These are phyloP conservation scores for Botrylloides violaceus DNA, from an alignment of 23 tunicate genomes.

Conservation along the genomic window DNA sequence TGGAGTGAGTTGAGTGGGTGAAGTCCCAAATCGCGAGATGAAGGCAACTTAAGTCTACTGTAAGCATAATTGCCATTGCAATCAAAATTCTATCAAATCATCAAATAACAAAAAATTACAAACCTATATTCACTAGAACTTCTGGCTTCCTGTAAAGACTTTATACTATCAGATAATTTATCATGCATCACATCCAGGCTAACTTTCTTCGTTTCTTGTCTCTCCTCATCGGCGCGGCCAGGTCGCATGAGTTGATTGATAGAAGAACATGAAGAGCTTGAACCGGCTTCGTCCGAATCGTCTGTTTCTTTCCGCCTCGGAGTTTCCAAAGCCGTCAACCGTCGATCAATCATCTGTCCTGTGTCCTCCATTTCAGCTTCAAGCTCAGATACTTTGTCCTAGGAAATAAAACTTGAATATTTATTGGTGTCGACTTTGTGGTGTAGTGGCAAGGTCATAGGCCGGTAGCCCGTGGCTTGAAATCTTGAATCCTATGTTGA, in stretches of 20 bases:
- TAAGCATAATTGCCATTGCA: too few relatives aligned
- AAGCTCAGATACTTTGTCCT: constrained; percentile 71
- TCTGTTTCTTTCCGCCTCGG: constrained; percentile 32
- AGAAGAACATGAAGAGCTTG: constrained; percentile 45
- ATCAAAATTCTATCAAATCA: too few relatives aligned
- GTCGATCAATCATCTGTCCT: constrained; percentile 79
- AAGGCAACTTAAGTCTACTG: too few relatives aligned
- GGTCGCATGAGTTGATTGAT: constrained; percentile 34
- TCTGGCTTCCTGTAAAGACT: constrained; percentile 16
- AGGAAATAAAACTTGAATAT: too few relatives aligned
- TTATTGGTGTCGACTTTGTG: too few relatives aligned
- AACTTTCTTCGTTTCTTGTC: not conserved
- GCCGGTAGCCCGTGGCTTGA: too few relatives aligned
- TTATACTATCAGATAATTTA: not conserved
- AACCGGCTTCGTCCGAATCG: constrained; percentile 35
- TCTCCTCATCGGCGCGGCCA: constrained; percentile 4
- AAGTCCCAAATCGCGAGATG: too few relatives aligned
- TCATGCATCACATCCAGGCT: constrained; percentile 1
- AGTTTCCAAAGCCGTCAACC: constrained; percentile 61
- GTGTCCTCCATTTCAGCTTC: constrained; percentile 91
- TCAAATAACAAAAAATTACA: not conserved
- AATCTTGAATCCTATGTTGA: too few relatives aligned
- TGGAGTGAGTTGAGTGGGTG: too few relatives aligned
- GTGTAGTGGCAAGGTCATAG: too few relatives aligned
- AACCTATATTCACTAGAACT: not conserved